Conservation (phyloP, 2,113 vertebrate genomes). For the Dunckerocampus dactyliophorus region DNA sequence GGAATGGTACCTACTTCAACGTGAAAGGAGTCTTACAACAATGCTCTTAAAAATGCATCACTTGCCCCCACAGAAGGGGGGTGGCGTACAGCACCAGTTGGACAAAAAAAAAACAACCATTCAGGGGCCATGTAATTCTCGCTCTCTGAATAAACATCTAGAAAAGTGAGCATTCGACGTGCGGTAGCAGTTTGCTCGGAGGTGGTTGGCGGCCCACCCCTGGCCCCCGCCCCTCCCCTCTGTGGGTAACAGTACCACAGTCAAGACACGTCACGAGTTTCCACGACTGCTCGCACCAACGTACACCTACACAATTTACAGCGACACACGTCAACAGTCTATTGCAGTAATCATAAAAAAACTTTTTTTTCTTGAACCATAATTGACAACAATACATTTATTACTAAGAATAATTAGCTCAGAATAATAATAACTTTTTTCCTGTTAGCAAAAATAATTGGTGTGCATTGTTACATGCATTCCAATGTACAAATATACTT, state of each 20-base stretch:
- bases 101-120: slow-evolving; percentile 40
- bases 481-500: slow-evolving; percentile 87
- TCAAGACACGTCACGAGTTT: slow-evolving; percentile 57
- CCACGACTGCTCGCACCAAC: slow-evolving; percentile 49
- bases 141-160: slow-evolving; percentile 17
- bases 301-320: slow-evolving; percentile 41
- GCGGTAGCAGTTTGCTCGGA: slow-evolving; percentile 36
- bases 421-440: slow-evolving; percentile 52
- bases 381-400: slow-evolving; percentile 56
- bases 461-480: slow-evolving; percentile 76
- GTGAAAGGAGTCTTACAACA: neutral
- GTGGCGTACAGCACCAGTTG: slow-evolving; percentile 47
- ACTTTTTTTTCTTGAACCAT: slow-evolving; percentile 49
- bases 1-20: neutral
- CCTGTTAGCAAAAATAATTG: slow-evolving; percentile 77
- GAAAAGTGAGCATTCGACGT: slow-evolving; percentile 27
- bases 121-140: slow-evolving; percentile 16
- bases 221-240: slow-evolving; percentile 8
- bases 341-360: slow-evolving; percentile 58
- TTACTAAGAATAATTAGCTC: slow-evolving; percentile 63
- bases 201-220: slow-evolving; percentile 40
- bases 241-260: slow-evolving; percentile 57
- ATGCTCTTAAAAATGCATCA: slow-evolving; percentile 23
- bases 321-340: slow-evolving; percentile 66
- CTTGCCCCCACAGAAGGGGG: slow-evolving; percentile 25